Evolutionary conservation across 2,797 vertebrate species (phyloP), one percentile per base, ranked within the genome.

Genomic region (Sebastes cheni): DNA sequence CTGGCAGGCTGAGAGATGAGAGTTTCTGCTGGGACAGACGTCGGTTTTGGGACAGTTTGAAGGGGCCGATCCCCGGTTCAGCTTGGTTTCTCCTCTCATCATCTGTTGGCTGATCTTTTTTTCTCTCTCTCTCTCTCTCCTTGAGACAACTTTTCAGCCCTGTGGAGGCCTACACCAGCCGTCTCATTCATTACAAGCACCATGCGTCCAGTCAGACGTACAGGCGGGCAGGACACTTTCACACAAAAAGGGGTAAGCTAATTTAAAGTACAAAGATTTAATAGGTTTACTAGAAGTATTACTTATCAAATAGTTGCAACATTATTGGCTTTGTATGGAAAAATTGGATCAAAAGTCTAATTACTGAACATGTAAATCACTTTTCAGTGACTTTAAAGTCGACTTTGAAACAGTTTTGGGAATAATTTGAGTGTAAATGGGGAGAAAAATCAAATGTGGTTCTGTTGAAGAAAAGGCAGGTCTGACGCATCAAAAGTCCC

Each of bases 41-140:
- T 55, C 56, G 80, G 56, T 83, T 83, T 81, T 60, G 79, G 90
- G 81, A 88, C 85, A 85, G 80, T 91, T 90, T 86, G 84, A 90
- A 86, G 86, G 88, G 91, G 93, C 82, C 60, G 90, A 89, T 85
- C 87, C 81, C 16, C 25, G 60, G 89, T 93, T 93, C 88, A 89
- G 91, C 92, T 90, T 94, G 86, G 86, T 82, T 94, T 93, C 86
- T 92, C 87, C 79, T 89, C 92, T 87, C 77, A 84, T 94, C 87
- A 86, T 94, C 93, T 90, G 88, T 92, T 94, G 90, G 86, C 89
- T 93, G 86, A 89, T 93, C 85, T 87, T 65, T 84, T 64, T 30
- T 5, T 81, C 62, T 81, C 69, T 81, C 27, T 55, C 58, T 76
- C 55, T 27, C 58, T 61, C 77, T 73, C 65, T 62, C 74, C 2